Base-by-base conservation (phyloP, 1,140 invertebrate genomes). In the Helicoverpa armigera region DNA sequence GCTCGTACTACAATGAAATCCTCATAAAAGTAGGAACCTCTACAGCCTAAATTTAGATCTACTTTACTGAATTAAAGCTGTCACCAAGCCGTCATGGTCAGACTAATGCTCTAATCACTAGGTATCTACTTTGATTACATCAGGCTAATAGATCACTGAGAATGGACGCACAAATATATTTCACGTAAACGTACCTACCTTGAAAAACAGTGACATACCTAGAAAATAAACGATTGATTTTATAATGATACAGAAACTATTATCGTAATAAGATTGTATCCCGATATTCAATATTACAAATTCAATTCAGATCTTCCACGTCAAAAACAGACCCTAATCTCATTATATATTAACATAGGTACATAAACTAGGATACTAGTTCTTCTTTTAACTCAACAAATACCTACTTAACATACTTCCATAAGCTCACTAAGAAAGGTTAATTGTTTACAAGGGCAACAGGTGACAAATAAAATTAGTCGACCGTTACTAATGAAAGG, bases 391-490 rank as follows among this genome's bases (percentile, higher is more conserved):
- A 9, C 35, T 43, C 35, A 43, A 43, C 14, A 58, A 58, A 7
- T 58, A 58, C 56, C 56, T 58, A 16, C n/a, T 58, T 58, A 43
- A 43, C 35, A 43, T 43, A 43, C 35, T 9, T 9, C 35, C 5
- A 72, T 51, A 56, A 58, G 54, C 18, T 12, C n/a, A 58, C 29
- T 35, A 18, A 73, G 35, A 43, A 43, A 43, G 35, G 35, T 43
- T 43, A 43, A 43, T 43, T 43, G 35, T 43, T 43, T 7, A 43
- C 35, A 35, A 43, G 29, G 70, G 23, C 12, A 31, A 31, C 35
- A 73, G 51, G 53, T 53, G 29, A 72, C 69, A 51, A 73, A 73
- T 73, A 56, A 73, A 73, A 73, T 58, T 58, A 73, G 54, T 29
- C 14, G 23, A 56, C 70, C 70, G 70, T 58, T 35, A 58, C 70